phyloP scores from a whole-genome alignment of 2,797 vertebrate genomes.

The Gambelia wislizenii region DNA sequence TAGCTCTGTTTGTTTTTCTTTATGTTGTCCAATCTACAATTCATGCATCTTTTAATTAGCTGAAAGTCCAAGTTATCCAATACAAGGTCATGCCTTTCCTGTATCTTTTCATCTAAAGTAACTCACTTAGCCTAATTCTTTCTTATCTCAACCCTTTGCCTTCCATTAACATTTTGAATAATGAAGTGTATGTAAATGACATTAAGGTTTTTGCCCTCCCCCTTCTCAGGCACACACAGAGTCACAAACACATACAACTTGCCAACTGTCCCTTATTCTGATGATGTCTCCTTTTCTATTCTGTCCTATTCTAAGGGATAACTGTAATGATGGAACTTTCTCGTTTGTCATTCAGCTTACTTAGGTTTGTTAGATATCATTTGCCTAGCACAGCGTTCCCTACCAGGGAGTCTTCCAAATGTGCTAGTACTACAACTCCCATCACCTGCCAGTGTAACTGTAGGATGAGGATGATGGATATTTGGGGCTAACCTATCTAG shows the following conservation, averaged over 20 bases:
- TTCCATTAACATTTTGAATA: constrained; percentile 43
- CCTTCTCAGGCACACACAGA: not conserved
- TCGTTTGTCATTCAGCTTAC: not conserved
- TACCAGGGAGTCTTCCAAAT: not conserved
- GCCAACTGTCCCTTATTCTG: not conserved
- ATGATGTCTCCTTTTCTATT: not conserved
- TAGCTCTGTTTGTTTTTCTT: constrained; percentile 16
- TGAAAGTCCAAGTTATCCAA: constrained; percentile 25
- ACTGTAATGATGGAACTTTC: not conserved
- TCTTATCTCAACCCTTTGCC: constrained; percentile 37
- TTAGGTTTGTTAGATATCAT: no score
- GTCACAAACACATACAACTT: not conserved
- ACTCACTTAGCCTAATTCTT: constrained; percentile 35
- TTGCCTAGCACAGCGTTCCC: not conserved
- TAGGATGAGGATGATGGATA: not conserved
- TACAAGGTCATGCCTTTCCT: constrained; percentile 48
- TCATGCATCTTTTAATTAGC: constrained; percentile 34
- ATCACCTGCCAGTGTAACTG: not conserved
- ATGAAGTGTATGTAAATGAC: constrained; percentile 25
- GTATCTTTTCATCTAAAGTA: constrained; percentile 40
- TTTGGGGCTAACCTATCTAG: not conserved
- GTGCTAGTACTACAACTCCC: not conserved
- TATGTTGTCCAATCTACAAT: constrained; percentile 6
- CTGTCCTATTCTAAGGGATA: not conserved
- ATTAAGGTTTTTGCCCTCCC: constrained; percentile 29